Conservation (phyloP, 2,113 vertebrate species). For the Callipepla squamata region DNA sequence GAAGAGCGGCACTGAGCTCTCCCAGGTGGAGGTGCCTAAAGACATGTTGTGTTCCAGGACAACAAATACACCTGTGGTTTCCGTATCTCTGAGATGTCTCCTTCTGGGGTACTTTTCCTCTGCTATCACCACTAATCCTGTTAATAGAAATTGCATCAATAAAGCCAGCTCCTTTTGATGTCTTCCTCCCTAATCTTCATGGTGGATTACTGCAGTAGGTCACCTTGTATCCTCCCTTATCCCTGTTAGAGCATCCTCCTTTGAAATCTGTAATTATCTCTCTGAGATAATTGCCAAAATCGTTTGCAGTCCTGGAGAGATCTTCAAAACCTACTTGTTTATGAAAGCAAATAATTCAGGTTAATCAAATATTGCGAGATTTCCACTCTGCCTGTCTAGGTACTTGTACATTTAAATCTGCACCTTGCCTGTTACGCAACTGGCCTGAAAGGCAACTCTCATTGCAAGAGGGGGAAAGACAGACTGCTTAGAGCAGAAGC, state of each 20-base stretch:
- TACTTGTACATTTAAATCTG: background rate
- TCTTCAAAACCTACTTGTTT: constrained; percentile 68
- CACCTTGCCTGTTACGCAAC: background rate
- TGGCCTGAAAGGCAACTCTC: background rate
- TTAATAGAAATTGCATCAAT: constrained; percentile 53
- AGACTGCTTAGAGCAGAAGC: background rate
- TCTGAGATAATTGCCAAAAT: constrained; percentile 70
- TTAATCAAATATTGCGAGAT: constrained; percentile 48
- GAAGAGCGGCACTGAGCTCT: background rate
- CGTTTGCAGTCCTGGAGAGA: constrained; percentile 58
- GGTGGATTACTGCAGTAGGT: constrained; percentile 50
- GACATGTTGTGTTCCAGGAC: background rate
- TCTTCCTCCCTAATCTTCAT: constrained; percentile 23
- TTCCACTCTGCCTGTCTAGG: background rate
- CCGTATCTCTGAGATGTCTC: background rate
- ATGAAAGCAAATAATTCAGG: constrained; percentile 61
- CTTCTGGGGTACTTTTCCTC: constrained; percentile 9
- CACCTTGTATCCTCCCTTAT: constrained; percentile 57
- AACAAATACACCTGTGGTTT: background rate
- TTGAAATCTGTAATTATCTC: constrained; percentile 68
- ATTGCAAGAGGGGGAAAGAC: background rate
- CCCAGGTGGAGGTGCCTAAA: background rate
- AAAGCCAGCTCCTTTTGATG: constrained; percentile 50
- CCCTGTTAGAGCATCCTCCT: constrained; percentile 28
- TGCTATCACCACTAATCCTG: constrained; percentile 46